phyloP scores from a whole-genome alignment of 2,113 vertebrate genomes.

The Psittacus erithacus region DNA sequence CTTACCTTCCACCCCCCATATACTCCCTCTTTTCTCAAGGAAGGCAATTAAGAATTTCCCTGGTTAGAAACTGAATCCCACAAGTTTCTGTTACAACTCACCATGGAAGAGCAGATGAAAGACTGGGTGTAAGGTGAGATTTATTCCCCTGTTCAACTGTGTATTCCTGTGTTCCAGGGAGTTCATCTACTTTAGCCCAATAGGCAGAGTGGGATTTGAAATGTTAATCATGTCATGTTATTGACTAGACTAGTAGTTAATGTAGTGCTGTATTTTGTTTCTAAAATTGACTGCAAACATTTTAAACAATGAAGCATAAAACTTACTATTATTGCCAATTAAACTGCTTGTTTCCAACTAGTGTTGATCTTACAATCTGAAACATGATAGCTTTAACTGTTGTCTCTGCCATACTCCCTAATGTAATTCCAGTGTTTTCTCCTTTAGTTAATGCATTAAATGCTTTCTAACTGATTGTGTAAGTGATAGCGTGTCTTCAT shows the following conservation, averaged over 20 bases:
- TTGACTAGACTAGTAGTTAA: not conserved
- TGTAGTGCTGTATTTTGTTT: not conserved
- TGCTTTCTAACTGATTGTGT: not conserved
- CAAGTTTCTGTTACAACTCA: not conserved
- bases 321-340: not conserved
- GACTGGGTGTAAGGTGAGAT: not conserved
- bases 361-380: not conserved
- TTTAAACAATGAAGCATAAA: not conserved
- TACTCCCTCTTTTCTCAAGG: not conserved
- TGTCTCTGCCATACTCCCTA: not conserved
- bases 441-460: not conserved
- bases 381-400: not conserved
- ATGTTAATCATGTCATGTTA: not conserved
- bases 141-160: not conserved
- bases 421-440: not conserved
- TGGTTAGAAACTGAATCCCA: not conserved
- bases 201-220: not conserved
- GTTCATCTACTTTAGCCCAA: not conserved
- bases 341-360: not conserved
- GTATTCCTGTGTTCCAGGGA: not conserved
- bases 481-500: not conserved
- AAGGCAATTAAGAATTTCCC: not conserved
- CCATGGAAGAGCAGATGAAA: not conserved
- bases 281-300: not conserved
- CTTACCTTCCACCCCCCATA: not conserved